Percentiles rank a stretch among this genome's conserved stretches.
phyloP scores from a whole-genome alignment of 2,888 invertebrate species.

The Trichogramma dendrolimi region DNA sequence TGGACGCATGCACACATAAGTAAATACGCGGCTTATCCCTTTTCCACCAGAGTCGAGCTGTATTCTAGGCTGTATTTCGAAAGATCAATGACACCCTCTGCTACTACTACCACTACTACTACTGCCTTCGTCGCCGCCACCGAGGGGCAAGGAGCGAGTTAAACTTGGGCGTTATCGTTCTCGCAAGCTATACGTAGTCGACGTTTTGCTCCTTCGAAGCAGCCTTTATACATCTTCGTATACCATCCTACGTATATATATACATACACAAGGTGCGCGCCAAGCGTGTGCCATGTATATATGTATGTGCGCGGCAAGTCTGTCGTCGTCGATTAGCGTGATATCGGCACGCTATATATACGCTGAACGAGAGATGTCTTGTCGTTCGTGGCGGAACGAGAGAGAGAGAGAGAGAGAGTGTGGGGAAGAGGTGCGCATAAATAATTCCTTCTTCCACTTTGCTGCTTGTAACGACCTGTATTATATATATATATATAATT shows the following conservation, averaged over 20 bases:
- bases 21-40: too few relatives aligned
- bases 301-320: too few relatives aligned
- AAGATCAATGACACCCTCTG: conserved; percentile 21
- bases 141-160: not conserved
- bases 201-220: too few relatives aligned
- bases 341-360: conserved; percentile 9
- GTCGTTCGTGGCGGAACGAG: too few relatives aligned
- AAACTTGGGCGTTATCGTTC: conserved; percentile 9
- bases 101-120: not conserved
- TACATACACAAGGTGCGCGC: too few relatives aligned
- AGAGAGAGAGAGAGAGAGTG: too few relatives aligned
- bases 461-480: not conserved
- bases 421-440: not conserved
- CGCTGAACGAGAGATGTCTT: not conserved
- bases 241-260: too few relatives aligned
- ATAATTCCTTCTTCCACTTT: conserved; percentile 8
- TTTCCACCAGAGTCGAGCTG: too few relatives aligned
- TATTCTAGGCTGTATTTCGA: not conserved
- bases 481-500: not conserved
- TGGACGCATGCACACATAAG: too few relatives aligned
- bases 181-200: not conserved
- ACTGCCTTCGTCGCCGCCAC: too few relatives aligned
- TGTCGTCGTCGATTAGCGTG: conserved; percentile 19
- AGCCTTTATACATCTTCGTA: too few relatives aligned
- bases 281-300: too few relatives aligned